phyloP scores from a whole-genome alignment of 2,113 vertebrate species.

The Elachura formosa region DNA sequence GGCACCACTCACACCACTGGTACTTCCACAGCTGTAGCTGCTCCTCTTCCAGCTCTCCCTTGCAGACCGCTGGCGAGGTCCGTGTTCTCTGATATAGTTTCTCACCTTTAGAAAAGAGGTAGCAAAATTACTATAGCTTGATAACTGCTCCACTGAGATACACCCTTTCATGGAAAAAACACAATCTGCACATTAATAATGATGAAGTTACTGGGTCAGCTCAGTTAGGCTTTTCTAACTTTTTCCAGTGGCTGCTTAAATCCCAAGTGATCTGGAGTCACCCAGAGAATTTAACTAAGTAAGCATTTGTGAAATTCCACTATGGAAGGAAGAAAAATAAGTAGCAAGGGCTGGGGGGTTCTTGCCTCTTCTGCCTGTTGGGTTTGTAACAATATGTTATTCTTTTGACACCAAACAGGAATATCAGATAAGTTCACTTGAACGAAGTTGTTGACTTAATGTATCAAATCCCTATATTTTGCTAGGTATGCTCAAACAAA shows the following conservation, averaged over 20 bases:
- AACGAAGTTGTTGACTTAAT: background rate
- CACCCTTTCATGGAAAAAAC: background rate
- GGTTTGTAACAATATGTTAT: background rate
- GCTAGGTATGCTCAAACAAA: background rate
- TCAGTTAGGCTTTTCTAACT: background rate
- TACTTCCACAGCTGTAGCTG: conserved; percentile 86
- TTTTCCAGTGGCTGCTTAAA: background rate
- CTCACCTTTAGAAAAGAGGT: conserved; percentile 78
- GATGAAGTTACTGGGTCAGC: background rate
- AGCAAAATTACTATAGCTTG: background rate
- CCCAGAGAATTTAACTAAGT: background rate
- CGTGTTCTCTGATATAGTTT: conserved; percentile 93
- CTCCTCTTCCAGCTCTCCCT: conserved; percentile 92
- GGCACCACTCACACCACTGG: conserved; percentile 84
- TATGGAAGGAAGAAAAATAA: background rate
- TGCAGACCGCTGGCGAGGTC: conserved; percentile 82
- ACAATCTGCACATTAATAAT: background rate
- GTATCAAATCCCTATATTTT: background rate
- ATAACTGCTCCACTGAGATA: background rate
- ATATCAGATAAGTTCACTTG: background rate
- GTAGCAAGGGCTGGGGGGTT: background rate
- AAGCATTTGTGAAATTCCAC: background rate
- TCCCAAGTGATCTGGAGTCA: background rate
- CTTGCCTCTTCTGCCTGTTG: background rate
- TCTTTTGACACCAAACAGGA: background rate